Conservation (phyloP, 2,888 invertebrate species). For the Drosophila maculinotata region DNA sequence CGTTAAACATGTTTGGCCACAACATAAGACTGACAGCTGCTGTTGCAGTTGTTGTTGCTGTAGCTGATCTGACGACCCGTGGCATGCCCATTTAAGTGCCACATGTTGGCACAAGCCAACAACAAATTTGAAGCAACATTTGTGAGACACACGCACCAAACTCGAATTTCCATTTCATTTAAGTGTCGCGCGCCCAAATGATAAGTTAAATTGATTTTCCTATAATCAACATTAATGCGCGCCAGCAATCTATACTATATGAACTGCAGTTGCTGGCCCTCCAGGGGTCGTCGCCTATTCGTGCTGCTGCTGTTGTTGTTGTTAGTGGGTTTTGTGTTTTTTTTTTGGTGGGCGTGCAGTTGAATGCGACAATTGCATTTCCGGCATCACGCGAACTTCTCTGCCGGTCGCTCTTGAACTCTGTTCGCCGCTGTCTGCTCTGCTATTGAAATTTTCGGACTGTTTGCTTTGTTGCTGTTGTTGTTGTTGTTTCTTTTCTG, state of each 20-base stretch:
- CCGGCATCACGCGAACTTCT: constrained; percentile 64
- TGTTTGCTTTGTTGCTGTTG: constrained; percentile 3
- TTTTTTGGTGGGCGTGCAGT: constrained; percentile 62
- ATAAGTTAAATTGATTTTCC: constrained; percentile 69
- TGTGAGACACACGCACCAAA: constrained; percentile 29
- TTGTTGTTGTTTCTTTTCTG: background rate
- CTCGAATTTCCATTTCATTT: constrained; percentile 63
- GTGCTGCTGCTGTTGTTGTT: background rate
- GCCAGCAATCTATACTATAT: constrained; percentile 21
- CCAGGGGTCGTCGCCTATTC: constrained; percentile 2
- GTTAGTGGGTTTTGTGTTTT: constrained; percentile 18
- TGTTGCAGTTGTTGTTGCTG: constrained; percentile 41
- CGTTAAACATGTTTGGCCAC: constrained; percentile 68
- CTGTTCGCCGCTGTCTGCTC: constrained; percentile 16
- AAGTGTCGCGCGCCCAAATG: constrained; percentile 53
- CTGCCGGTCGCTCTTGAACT: constrained; percentile 44
- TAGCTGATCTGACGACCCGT: constrained; percentile 38
- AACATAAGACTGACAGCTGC: constrained; percentile 70
- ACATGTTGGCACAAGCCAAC: constrained; percentile 69
- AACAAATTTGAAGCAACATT: constrained; percentile 55
- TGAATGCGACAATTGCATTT: constrained; percentile 75
- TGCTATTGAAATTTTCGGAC: constrained; percentile 16
- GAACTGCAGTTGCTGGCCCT: constrained; percentile 10
- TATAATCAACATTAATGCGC: constrained; percentile 58
- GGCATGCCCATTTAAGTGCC: constrained; percentile 73